phyloP scores from a whole-genome alignment of 1,140 invertebrate genomes.

The Cylas formicarius region DNA sequence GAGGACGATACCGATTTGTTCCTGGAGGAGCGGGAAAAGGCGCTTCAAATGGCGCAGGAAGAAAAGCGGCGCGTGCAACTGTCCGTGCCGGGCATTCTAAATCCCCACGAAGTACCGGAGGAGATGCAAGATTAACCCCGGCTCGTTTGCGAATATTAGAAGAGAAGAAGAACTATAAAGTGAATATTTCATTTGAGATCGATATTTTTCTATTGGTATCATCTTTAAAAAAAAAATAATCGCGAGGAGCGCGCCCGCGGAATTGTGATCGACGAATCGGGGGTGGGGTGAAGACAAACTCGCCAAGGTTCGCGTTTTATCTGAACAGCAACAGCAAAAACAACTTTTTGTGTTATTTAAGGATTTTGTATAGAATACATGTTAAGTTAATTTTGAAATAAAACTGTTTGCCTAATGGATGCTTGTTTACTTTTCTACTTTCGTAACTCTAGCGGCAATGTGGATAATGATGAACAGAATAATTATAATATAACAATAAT shows the following conservation, averaged over 20 bases:
- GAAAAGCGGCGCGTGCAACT: constrained; percentile 90
- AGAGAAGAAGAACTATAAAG: constrained; percentile 17
- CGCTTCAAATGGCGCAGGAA: constrained; percentile 80
- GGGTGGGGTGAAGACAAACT: constrained; percentile 20
- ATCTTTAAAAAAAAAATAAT: constrained; percentile 22
- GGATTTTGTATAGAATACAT: constrained; percentile 12
- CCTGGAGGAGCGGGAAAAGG: constrained; percentile 88
- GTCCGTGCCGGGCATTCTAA: constrained; percentile 92
- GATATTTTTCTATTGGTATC: constrained; percentile 35
- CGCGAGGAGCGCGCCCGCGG: too few species aligned
- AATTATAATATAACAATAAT: too few species aligned
- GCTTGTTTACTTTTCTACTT: constrained; percentile 1
- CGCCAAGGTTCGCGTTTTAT: constrained; percentile 1
- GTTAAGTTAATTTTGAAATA: constrained; percentile 11
- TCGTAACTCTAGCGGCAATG: too few species aligned
- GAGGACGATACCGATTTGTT: constrained; percentile 96
- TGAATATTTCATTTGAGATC: constrained; percentile 21
- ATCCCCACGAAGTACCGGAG: constrained; percentile 94
- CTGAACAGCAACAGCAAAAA: too few species aligned
- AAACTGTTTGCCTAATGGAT: constrained; percentile 1
- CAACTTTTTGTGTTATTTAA: constrained; percentile 14
- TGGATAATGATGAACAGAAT: too few species aligned
- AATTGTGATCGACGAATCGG: constrained; percentile 17
- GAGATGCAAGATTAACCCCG: constrained; percentile 89
- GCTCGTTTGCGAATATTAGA: constrained; percentile 16